These are phyloP conservation scores for Wasmannia auropunctata DNA, from an alignment of 1,140 invertebrate genomes.

Conservation along the genomic window DNA sequence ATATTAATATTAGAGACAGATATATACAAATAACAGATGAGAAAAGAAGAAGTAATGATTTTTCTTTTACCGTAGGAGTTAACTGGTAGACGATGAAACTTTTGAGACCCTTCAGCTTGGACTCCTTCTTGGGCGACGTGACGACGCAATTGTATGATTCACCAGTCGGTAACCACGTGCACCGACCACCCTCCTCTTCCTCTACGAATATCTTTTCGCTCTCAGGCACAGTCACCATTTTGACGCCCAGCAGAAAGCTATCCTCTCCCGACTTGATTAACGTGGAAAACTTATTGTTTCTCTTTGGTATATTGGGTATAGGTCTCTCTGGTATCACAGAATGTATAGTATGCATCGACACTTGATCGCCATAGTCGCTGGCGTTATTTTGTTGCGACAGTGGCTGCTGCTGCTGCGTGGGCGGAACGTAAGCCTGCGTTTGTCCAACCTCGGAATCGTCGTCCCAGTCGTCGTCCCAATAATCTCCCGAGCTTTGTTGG, in stretches of 20 bases:
- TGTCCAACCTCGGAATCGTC: constrained; percentile 93
- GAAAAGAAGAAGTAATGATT: no score
- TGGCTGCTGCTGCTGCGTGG: constrained; percentile 81
- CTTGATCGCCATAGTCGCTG: constrained; percentile 82
- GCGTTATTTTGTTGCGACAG: constrained; percentile 71
- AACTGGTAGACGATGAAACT: constrained; percentile 98
- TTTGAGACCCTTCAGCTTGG: constrained; percentile 98
- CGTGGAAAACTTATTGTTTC: constrained; percentile 95
- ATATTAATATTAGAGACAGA: constrained; percentile 20
- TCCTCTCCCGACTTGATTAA: constrained; percentile 97
- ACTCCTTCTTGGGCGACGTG: constrained; percentile 98
- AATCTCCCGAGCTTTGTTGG: constrained; percentile 86
- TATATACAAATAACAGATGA: background rate
- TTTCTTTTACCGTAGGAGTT: constrained; percentile 91
- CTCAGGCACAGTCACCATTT: constrained; percentile 90
- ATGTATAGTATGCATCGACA: constrained; percentile 84
- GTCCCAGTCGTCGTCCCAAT: constrained; percentile 95
- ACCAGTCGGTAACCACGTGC: constrained; percentile 90
- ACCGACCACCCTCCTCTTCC: constrained; percentile 88
- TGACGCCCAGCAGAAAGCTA: constrained; percentile 94
- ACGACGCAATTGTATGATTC: constrained; percentile 93
- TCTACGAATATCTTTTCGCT: constrained; percentile 92
- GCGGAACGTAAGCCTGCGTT: constrained; percentile 90
- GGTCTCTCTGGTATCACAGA: constrained; percentile 86
- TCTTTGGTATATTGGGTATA: constrained; percentile 87